Evolutionary conservation across 2,797 vertebrate genomes (phyloP).

Genomic region (Gambusia yucatana): DNA sequence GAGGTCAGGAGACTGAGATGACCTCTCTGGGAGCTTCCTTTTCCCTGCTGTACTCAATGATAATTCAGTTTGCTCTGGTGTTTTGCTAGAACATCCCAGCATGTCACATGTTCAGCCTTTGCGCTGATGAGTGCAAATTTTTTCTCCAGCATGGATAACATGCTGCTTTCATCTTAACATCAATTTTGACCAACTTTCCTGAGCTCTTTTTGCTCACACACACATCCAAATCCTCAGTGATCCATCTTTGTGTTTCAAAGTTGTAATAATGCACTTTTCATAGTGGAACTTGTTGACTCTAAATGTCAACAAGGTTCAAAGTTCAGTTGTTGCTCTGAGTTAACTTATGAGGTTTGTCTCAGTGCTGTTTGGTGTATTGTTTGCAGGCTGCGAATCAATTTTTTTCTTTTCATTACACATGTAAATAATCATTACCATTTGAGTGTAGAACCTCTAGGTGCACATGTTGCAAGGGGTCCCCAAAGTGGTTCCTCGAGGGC

Average conservation of each 20-base stretch:
- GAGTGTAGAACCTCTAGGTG: background rate
- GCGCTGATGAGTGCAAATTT: background rate
- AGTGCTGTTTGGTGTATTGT: background rate
- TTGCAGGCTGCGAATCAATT: background rate
- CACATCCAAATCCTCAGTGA: background rate
- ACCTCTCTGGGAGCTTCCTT: background rate
- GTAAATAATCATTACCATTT: background rate
- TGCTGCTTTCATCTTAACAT: background rate
- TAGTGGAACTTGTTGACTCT: background rate
- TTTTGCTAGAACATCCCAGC: background rate
- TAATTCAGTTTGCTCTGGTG: background rate
- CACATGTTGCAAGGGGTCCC: background rate
- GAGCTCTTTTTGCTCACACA: background rate
- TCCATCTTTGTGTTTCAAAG: background rate
- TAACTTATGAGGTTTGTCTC: background rate
- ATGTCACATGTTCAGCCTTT: background rate
- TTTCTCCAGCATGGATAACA: background rate
- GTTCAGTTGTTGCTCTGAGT: background rate
- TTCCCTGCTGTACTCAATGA: background rate
- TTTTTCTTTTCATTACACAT: background rate
- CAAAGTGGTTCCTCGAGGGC: too few relatives aligned
- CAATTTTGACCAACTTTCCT: background rate
- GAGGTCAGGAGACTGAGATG: background rate
- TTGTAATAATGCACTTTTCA: background rate
- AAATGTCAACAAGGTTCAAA: background rate